Evolutionary conservation across 2,797 vertebrate species (phyloP), one percentile per base, ranked within the genome.

Genomic region (Silurus aristotelis): DNA sequence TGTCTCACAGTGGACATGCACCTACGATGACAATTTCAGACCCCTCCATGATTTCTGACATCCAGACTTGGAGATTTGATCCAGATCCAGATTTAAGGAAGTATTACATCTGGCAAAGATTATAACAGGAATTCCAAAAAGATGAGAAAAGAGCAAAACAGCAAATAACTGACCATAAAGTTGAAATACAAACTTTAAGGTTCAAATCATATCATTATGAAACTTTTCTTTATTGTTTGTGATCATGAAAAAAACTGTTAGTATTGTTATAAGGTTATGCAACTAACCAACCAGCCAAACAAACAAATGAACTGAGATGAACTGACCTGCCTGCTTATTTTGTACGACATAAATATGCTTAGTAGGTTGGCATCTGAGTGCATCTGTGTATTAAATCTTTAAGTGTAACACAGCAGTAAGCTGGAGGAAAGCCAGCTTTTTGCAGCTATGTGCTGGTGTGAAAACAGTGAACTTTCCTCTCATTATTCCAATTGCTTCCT

Each of bases 401-500:
- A 76, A 82, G 19, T 31, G 56, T 76, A 81, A 43, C 52, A 20
- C 71, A 80, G 61, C 73, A 83, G 75, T 81, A 84, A 82, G 56
- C 75, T 87, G 86, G 75, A 87, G 67, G 43, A 7, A 1, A 20
- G 64, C 85, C 87, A 87, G 55, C 79, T 22, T 27, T 10, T 77
- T 80, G 60, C 67, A 43, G 83, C 31, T 22, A 46, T 55, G 79
- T 71, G 60, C 79, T 68, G 80, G 55, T 80, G 82, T 86, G 83
- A 70, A 89, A 87, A 83, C 75, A 15, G 63, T 83, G 76, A 85
- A 82, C 87, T 85, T 73, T 72, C 81, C 83, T 82, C 64, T 85
- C 66, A 85, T 88, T 85, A 76, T 85, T 68, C 72, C 85, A 85
- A 76, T 80, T 85, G 73, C 84, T 85, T 87, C 87, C 78, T 87